Conservation (phyloP, 2,113 vertebrate genomes). For the Polypterus senegalus region DNA sequence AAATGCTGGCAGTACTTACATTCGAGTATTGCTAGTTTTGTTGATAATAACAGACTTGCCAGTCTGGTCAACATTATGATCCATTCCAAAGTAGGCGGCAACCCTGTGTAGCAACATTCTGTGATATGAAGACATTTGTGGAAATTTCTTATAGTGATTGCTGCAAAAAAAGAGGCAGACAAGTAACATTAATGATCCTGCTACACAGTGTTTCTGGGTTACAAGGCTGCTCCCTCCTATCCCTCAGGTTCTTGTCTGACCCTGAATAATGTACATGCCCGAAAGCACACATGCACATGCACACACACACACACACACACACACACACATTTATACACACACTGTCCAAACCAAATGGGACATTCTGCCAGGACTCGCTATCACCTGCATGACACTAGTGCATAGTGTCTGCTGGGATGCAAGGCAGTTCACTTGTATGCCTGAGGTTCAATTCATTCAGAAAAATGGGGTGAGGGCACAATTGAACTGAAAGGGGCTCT, state of each 20-base stretch:
- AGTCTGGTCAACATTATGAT: constrained; percentile 93
- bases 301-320: constrained; percentile 5
- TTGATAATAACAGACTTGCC: constrained; percentile 93
- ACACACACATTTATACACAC: not conserved
- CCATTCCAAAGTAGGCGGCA: constrained; percentile 90
- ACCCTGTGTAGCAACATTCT: constrained; percentile 91
- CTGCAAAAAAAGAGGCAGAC: constrained; percentile 23
- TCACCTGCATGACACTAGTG: no score
- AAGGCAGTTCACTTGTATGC: no score
- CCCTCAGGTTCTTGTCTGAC: no score
- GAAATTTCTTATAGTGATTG: constrained; percentile 90
- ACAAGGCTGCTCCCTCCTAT: no score
- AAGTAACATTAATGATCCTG: not conserved
- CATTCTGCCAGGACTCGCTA: no score
- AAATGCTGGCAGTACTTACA: constrained; percentile 53
- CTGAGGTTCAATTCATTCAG: no score
- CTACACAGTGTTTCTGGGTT: no score
- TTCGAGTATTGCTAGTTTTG: constrained; percentile 81
- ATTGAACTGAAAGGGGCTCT: no score
- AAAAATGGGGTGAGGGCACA: no score
- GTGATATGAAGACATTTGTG: constrained; percentile 92
- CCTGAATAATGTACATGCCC: no score
- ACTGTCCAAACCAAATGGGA: no score
- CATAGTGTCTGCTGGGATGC: no score
- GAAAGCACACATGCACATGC: constrained; percentile 7